Base-by-base conservation (phyloP, 1,140 invertebrate species). In the Sitobion miscanthi region DNA sequence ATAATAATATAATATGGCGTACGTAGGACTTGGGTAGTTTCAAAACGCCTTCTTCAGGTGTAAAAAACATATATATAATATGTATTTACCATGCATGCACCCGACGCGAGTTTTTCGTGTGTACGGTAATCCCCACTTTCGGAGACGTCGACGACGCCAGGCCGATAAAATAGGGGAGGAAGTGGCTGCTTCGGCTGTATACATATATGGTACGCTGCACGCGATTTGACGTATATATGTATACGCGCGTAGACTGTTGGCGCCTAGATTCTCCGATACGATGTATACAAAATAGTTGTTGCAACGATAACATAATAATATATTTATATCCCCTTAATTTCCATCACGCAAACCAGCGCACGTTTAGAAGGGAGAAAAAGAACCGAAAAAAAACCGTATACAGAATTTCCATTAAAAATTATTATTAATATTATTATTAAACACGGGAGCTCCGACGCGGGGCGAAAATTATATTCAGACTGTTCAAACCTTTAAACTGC, bases 231-330 rank as follows among this genome's bases (percentile, higher is more conserved):
- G 1, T 30, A n/a, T n/a, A 23, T 35, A 77, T 77, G 30, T 77
- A 77, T 77, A 77, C 9, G 14, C n/a, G 14, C 62, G 14, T 45
- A 85, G 91, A 93, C 91, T 93, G 82, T 52, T 54, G 91, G 91
- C 91, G 91, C 91, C 91, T 42, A 93, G 91, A 93, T 93, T 86
- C 8, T 54, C 30, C 82, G 82, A 93, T 57, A 86, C 38, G 91
- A 83, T 83, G 3, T 85, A 85, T 4, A 42, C 2, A 45, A 23
- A 85, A 45, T 77, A 77, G 62, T 38, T 42, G 42, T 85, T 42
- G 38, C 42, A 23, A 8, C 82, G 17, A 83, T 87, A 87, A 87
- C 30, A 49, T 47, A 47, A 87, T 87, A 87, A 23, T 85, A 88
- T 45, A 54, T 52, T n/a, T n/a, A 57, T 42, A 38, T n/a, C 35